Evolutionary conservation across 2,888 invertebrate species (phyloP), one percentile per base, ranked within the genome.

Genomic region (Melinopterus prodromus): DNA sequence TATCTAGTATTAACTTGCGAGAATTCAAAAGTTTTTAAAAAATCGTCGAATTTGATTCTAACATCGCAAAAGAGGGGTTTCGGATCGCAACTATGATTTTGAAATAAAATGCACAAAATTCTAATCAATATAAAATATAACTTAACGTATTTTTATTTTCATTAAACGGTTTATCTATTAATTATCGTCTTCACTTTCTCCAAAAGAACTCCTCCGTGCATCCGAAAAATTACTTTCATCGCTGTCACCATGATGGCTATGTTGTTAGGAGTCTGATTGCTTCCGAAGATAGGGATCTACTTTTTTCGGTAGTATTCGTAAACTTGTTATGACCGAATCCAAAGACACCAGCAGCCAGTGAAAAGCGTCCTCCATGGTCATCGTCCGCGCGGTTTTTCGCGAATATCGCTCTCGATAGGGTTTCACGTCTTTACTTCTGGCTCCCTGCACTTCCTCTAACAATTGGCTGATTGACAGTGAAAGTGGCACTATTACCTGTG

Each of bases 301-400:
- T 71, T 35, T 71, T 26, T 26, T 16, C 12, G 71, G 71, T 15
- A 71, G 16, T 71, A 26, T 71, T 71, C 71, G 16, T 12, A n/a
- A 26, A 12, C 15, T 71, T 12, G 15, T 26, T 26, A 16, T 71
- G 12, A 26, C 16, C 35, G 71, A 16, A 71, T 71, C 71, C 12
- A 16, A 71, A 71, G 71, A 26, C 35, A 71, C 71, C 71, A 71
- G 71, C 12, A 71, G 16, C 71, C 71, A 35, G 26, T 71, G 12
- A 16, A 71, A 71, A n/a, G n/a, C n/a, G n/a, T n/a, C n/a, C n/a
- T n/a, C n/a, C n/a, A n/a, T n/a, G n/a, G n/a, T n/a, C n/a, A n/a
- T n/a, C n/a, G n/a, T n/a, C n/a, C n/a, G n/a, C n/a, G n/a, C n/a
- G n/a, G n/a, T n/a, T n/a, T n/a, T n/a, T n/a, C n/a, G n/a, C n/a